Percentiles rank a stretch among this genome's conserved stretches.
phyloP scores from a whole-genome alignment of 2,113 vertebrate species.

The Antidorcas marsupialis region DNA sequence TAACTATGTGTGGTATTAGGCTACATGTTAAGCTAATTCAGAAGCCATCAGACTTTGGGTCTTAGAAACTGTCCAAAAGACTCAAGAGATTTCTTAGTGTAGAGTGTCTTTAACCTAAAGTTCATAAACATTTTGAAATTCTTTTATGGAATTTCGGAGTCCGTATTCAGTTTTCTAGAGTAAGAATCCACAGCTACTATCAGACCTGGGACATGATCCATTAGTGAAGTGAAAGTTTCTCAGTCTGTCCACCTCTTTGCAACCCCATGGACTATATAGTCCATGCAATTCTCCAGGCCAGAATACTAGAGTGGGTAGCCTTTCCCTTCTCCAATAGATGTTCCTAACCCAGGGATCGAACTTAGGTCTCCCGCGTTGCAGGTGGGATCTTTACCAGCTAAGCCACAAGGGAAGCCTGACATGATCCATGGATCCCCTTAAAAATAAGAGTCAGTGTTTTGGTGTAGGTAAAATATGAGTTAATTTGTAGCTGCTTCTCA shows the following conservation, averaged over 20 bases:
- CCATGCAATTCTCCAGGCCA: not conserved
- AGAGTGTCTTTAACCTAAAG: not conserved
- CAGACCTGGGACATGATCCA: not conserved
- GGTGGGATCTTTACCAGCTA: not conserved
- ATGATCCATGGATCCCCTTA: not conserved
- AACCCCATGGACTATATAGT: not conserved
- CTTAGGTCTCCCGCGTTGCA: fast-evolving
- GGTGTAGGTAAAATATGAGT: not conserved
- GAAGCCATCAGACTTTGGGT: not conserved
- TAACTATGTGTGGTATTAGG: not conserved
- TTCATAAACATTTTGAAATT: not conserved
- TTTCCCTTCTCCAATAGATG: not conserved
- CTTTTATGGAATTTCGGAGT: not conserved
- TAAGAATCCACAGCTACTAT: not conserved
- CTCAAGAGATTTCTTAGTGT: not conserved
- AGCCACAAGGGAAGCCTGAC: not conserved
- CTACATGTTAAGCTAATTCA: not conserved
- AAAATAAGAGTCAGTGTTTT: not conserved
- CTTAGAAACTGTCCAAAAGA: not conserved
- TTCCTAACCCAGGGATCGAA: not conserved
- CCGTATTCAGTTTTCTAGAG: not conserved
- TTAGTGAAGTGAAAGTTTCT: not conserved
- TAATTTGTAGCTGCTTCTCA: not conserved
- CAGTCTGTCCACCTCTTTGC: not conserved
- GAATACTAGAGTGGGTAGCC: not conserved